Conservation (phyloP, 1,140 invertebrate species). For the Uloborus diversus region DNA sequence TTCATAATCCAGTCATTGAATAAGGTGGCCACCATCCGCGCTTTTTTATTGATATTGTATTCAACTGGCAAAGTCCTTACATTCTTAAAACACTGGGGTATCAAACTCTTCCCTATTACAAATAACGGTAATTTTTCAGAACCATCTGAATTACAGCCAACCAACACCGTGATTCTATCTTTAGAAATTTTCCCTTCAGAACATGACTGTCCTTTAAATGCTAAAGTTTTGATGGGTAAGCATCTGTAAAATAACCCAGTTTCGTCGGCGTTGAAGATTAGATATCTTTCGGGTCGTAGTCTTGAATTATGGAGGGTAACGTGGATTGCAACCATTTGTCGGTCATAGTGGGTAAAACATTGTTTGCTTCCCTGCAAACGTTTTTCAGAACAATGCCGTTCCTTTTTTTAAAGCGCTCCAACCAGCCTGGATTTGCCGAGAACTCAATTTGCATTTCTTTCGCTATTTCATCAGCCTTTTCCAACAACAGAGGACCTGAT, state of each 20-base stretch:
- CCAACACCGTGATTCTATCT: not conserved
- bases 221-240: not conserved
- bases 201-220: slow-evolving; percentile 8
- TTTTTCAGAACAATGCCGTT: not conserved
- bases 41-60: not conserved
- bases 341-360: not conserved
- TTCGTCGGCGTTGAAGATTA: not conserved
- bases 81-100: not conserved
- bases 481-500: not conserved
- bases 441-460: not conserved
- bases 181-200: not conserved
- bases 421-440: not conserved
- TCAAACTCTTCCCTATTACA: not conserved
- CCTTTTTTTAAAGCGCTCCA: not conserved
- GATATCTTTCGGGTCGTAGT: not conserved
- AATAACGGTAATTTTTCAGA: not conserved
- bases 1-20: not conserved
- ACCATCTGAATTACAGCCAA: not conserved
- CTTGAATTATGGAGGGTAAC: not conserved
- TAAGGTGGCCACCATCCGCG: not conserved
- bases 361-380: not conserved
- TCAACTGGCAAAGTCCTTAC: not conserved
- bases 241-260: not conserved
- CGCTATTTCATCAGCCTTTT: not conserved
- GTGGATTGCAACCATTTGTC: not conserved